phyloP scores from a whole-genome alignment of 2,113 vertebrate species.

The Plestiodon gilberti region DNA sequence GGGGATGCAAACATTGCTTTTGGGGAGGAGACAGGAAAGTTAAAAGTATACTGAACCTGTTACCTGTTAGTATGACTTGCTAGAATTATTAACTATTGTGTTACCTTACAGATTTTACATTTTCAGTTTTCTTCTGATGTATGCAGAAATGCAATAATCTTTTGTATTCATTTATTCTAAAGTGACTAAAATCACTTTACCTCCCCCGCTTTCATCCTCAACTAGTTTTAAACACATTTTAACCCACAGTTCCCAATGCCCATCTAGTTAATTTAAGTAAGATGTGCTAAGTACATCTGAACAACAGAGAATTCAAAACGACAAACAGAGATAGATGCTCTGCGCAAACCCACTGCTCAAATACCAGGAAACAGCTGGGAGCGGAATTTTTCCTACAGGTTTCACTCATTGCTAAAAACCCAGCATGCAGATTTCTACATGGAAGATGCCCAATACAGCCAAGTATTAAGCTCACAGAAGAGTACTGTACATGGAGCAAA shows the following conservation, averaged over 20 bases:
- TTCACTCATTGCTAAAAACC: constrained; percentile 8
- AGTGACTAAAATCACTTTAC: constrained; percentile 2
- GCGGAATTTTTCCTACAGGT: background rate
- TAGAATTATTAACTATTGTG: background rate
- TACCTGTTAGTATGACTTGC: background rate
- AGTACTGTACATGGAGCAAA: background rate
- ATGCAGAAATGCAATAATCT: constrained; percentile 36
- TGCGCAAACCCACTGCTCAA: constrained; percentile 8
- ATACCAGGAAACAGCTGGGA: constrained; percentile 23
- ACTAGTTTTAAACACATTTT: background rate
- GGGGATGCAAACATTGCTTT: no score
- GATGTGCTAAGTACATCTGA: background rate
- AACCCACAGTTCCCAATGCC: background rate
- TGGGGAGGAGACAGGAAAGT: no score
- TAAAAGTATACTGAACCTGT: no score
- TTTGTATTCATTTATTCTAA: constrained; percentile 5
- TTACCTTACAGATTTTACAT: background rate
- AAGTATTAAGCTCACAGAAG: constrained; percentile 26
- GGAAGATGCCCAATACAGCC: constrained; percentile 23
- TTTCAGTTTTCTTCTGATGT: constrained; percentile 13
- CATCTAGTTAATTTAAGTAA: background rate
- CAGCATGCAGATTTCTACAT: constrained; percentile 31
- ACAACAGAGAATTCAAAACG: background rate
- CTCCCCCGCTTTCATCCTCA: no score
- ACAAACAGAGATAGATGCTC: background rate